These are phyloP conservation scores for Cassiopea xamachana DNA, from an alignment of 30 jellyfish, hydroid and myxozoan genomes.

Conservation along the genomic window DNA sequence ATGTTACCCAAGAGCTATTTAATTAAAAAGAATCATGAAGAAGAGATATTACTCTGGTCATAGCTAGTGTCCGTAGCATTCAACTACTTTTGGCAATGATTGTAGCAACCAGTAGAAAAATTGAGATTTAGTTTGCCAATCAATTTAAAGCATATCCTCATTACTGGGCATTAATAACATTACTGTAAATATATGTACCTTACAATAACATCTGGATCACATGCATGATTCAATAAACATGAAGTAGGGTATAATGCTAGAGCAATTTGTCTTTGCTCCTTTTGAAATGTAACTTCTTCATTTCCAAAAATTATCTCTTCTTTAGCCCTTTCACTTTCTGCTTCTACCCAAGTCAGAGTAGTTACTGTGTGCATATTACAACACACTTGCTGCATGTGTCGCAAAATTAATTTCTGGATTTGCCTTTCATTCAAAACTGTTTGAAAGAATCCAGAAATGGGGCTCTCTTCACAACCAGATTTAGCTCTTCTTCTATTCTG, in stretches of 20 bases:
- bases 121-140: too few relatives aligned
- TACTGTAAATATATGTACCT: slow-evolving; percentile 31
- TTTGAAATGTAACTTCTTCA: slow-evolving; percentile 42
- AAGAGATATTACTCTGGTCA: too few relatives aligned
- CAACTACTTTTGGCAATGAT: too few relatives aligned
- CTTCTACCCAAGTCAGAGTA: slow-evolving; percentile 31
- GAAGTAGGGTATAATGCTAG: slow-evolving; percentile 82
- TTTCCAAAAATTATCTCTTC: slow-evolving; percentile 20
- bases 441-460: slow-evolving; percentile 23
- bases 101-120: too few relatives aligned
- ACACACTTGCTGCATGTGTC: slow-evolving; percentile 71
- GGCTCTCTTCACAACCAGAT: slow-evolving; percentile 40
- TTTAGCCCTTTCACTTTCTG: slow-evolving; percentile 10
- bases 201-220: slow-evolving; percentile 90
- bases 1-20: too few relatives aligned
- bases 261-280: slow-evolving; percentile 73
- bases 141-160: too few relatives aligned
- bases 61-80: too few relatives aligned
- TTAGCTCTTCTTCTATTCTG: slow-evolving; percentile 5
- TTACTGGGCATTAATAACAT: neutral
- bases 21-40: too few relatives aligned
- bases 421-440: slow-evolving; percentile 49
- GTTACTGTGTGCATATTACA: slow-evolving; percentile 79
- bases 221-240: slow-evolving; percentile 76
- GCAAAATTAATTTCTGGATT: slow-evolving; percentile 29